phyloP scores from a whole-genome alignment of 37 sponge, comb jelly and placozoan species.

The Beroe forskalii region DNA sequence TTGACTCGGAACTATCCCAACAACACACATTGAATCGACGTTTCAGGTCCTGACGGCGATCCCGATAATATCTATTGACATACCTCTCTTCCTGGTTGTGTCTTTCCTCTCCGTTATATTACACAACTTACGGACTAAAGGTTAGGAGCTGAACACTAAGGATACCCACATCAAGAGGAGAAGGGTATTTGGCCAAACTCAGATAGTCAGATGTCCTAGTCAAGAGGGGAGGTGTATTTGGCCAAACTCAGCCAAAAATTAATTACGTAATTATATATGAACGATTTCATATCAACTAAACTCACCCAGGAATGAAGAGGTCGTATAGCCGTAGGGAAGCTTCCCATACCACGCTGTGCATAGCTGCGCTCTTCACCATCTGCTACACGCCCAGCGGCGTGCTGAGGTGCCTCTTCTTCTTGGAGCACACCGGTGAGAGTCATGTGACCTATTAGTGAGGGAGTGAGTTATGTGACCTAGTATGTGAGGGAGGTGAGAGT shows the following conservation, averaged over 20 bases:
- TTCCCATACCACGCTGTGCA: conserved; percentile 43
- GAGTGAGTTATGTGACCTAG: too few relatives aligned
- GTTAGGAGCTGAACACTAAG: too few relatives aligned
- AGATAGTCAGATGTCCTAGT: too few relatives aligned
- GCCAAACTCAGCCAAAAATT: too few relatives aligned
- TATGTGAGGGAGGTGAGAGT: too few relatives aligned
- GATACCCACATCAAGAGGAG: too few relatives aligned
- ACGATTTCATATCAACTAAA: too few relatives aligned
- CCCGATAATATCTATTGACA: not conserved
- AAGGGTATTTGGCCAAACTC: too few relatives aligned
- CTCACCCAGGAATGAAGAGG: not conserved
- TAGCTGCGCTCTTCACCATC: not conserved
- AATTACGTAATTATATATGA: too few relatives aligned
- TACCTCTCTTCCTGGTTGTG: conserved; percentile 28
- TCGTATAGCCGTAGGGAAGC: conserved; percentile 17
- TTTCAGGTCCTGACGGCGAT: conserved; percentile 54
- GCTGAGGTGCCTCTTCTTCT: conserved; percentile 20
- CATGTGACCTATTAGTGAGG: not conserved
- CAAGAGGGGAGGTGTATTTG: too few relatives aligned
- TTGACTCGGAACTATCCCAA: too few relatives aligned
- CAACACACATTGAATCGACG: too few relatives aligned
- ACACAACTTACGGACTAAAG: conserved; percentile 24
- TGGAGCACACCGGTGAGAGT: conserved; percentile 9
- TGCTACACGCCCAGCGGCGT: conserved; percentile 57
- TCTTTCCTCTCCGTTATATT: not conserved